Percentiles rank a stretch among this genome's conserved stretches.
phyloP scores from a whole-genome alignment of 1,140 invertebrate genomes.

The Calliopsis andreniformis region DNA sequence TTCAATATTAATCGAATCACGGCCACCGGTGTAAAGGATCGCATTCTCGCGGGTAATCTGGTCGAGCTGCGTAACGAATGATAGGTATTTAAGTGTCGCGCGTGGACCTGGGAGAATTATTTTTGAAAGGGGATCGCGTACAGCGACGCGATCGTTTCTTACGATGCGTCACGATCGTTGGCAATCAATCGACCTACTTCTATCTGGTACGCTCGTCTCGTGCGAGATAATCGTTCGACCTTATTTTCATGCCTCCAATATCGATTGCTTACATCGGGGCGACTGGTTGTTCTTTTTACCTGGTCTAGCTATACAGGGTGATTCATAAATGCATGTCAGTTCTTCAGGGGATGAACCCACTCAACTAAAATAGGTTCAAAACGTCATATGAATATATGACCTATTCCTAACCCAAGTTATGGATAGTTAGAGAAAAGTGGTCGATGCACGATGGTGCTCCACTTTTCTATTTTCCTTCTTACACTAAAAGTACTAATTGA shows the following conservation, averaged over 20 bases:
- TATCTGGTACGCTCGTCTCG: not conserved
- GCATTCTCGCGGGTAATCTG: slow-evolving; percentile 38
- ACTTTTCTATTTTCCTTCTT: no score
- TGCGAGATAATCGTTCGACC: slow-evolving; percentile 23
- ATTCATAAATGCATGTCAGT: no score
- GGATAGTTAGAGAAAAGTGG: no score
- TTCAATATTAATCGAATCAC: slow-evolving; percentile 72
- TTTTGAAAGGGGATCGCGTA: slow-evolving; percentile 53
- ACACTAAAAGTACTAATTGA: no score
- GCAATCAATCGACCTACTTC: slow-evolving; percentile 45
- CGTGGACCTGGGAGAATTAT: slow-evolving; percentile 43
- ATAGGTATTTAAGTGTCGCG: slow-evolving; percentile 35
- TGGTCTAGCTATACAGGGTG: not conserved
- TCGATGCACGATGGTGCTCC: no score
- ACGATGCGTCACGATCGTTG: slow-evolving; percentile 30
- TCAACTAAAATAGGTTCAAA: no score
- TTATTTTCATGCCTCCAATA: slow-evolving; percentile 22
- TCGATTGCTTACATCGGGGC: not conserved
- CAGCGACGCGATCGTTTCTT: slow-evolving; percentile 25
- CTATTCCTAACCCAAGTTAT: no score
- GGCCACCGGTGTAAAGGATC: slow-evolving; percentile 34
- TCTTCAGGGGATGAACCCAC: no score
- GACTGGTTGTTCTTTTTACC: not conserved
- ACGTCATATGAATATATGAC: no score
- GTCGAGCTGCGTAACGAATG: slow-evolving; percentile 18